These are phyloP conservation scores for Sylvilagus bachmani DNA, from an alignment of 2,113 vertebrate genomes.

Conservation along the genomic window DNA sequence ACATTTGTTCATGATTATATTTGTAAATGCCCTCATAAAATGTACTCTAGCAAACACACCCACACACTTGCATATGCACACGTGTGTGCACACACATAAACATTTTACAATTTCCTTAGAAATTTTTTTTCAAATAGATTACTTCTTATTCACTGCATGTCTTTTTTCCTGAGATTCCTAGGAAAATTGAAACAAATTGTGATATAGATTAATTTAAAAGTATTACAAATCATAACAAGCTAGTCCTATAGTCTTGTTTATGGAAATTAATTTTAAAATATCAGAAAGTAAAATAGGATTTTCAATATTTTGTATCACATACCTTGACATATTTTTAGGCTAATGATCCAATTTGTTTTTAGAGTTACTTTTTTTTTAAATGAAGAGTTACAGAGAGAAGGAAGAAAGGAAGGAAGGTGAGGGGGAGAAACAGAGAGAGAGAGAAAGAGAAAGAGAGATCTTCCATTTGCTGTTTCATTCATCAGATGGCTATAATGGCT, in stretches of 20 bases:
- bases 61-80: constrained; percentile 4
- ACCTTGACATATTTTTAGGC: not conserved
- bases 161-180: not conserved
- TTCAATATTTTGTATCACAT: not conserved
- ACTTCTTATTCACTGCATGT: not conserved
- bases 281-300: not conserved
- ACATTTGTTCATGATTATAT: constrained; percentile 89
- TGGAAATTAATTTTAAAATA: not conserved
- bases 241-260: not conserved
- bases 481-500: too few species aligned
- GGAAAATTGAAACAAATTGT: constrained; percentile 28
- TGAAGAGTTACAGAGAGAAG: not conserved
- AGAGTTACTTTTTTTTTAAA: not conserved
- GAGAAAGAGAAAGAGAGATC: too few species aligned
- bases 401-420: too few species aligned
- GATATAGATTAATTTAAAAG: constrained; percentile 50
- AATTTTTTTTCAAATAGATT: constrained; percentile 52
- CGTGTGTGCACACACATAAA: not conserved
- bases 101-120: constrained; percentile 43
- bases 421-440: too few species aligned
- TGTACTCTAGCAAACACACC: constrained; percentile 64
- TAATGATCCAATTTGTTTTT: not conserved
- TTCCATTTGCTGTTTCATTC: too few species aligned
- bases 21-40: constrained; percentile 89
- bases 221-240: not conserved